phyloP scores from a whole-genome alignment of 2,797 vertebrate species.

The Clarias platycephalus region DNA sequence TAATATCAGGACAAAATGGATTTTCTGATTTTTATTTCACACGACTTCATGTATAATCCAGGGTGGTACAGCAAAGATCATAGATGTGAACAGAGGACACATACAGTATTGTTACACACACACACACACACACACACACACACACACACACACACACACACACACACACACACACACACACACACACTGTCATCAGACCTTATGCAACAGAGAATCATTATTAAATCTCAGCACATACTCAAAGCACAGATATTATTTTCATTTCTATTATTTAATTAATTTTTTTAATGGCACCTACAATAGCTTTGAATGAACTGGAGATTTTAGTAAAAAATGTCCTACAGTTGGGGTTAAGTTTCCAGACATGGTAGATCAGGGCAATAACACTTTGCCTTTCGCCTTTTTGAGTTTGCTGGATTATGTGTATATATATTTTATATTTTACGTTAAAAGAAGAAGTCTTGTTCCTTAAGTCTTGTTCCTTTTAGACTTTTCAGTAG shows the following conservation, averaged over 20 bases:
- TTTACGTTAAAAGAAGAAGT: not conserved
- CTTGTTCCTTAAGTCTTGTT: not conserved
- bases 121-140: not conserved
- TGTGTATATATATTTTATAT: not conserved
- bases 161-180: too few species aligned
- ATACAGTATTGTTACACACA: not conserved
- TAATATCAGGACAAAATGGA: not conserved
- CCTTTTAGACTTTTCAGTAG: not conserved
- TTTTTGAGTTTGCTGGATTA: not conserved
- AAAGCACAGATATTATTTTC: not conserved
- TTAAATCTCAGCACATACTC: not conserved
- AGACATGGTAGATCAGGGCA: not conserved
- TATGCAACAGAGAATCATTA: not conserved
- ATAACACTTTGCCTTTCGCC: not conserved
- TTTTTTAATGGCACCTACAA: not conserved
- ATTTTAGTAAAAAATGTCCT: not conserved
- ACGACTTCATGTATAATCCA: not conserved
- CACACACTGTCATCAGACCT: not conserved
- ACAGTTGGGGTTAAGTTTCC: not conserved
- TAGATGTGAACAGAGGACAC: not conserved
- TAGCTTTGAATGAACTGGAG: not conserved
- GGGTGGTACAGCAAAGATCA: not conserved
- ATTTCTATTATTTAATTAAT: too few species aligned
- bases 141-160: too few species aligned
- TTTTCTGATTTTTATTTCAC: not conserved